phyloP scores from a whole-genome alignment of 2,888 invertebrate genomes.

The Ecdyonurus torrentis region DNA sequence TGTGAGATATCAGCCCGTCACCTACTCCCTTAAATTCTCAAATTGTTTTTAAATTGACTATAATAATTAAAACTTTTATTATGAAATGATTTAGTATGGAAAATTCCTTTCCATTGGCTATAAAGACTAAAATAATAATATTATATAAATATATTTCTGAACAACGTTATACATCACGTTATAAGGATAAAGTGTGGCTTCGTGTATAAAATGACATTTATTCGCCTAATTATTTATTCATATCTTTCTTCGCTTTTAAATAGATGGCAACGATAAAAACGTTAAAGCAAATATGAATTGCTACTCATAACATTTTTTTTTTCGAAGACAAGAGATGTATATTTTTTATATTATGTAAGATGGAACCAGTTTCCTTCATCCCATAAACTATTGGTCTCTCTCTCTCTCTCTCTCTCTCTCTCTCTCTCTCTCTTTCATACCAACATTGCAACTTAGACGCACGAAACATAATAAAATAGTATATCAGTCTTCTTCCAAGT shows the following conservation, averaged over 20 bases:
- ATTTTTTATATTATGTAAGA: background rate
- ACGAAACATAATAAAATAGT: no score
- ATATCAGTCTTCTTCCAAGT: no score
- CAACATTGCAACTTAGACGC: no score
- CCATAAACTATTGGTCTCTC: background rate
- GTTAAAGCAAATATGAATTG: background rate
- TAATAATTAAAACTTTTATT: no score
- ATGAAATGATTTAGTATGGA: no score
- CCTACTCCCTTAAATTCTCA: no score
- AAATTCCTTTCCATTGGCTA: no score
- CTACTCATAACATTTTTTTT: background rate
- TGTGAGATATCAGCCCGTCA: no score
- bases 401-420: background rate
- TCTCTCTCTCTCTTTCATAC: no score
- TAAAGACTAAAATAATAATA: no score
- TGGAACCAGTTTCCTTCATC: background rate
- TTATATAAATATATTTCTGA: background rate
- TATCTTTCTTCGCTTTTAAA: background rate
- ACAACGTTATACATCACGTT: conserved; percentile 4
- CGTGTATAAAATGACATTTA: background rate
- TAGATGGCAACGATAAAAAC: background rate
- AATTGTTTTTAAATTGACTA: no score
- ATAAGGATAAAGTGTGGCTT: background rate
- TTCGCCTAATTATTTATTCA: conserved; percentile 9
- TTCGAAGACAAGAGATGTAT: background rate